Evolutionary conservation across 2,113 vertebrate species (phyloP), one percentile per base, ranked within the genome.

Genomic region (Toxostoma redivivum): DNA sequence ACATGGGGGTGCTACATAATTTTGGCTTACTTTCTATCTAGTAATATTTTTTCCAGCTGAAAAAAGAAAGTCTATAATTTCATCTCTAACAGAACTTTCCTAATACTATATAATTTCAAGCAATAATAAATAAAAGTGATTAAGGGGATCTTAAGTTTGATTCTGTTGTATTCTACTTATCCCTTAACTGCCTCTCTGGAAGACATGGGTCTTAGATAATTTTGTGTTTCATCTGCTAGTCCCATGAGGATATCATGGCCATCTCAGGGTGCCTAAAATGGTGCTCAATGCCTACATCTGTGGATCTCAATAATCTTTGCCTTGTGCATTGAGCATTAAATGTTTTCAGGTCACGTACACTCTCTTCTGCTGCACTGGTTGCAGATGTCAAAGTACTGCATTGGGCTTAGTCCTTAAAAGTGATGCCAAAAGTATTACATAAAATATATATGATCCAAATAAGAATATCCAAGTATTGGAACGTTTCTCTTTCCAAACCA

Each of bases 401-500:
- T 12, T 74, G 33, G 69, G 58, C 12, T 38, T 22, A 22, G 28
- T 24, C 45, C 69, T 88, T 72, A 56, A 78, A 93, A 88, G n/a
- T 9, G 35, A 53, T 64, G 61, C 78, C 88, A 89, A 47, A 67
- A 94, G 27, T 12, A 42, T 71, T 92, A 86, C 5, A 38, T 44
- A 28, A 83, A 54, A 57, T 37, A 31, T 12, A 58, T 40, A 53
- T 57, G 64, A 86, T 90, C 23, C 58, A 86, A 78, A 71, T 47
- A 81, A 47, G 60, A 69, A 23, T 31, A 33, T 78, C 64, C 51
- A 54, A 82, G 24, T 15, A 44, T 25, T 54, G 66, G 72, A 94
- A 85, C 24, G 23, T 58, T 94, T 54, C 33, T 61, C 50, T 69
- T 90, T 90, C 87, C 92, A 97, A 95, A 80, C 66, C 85, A 92